A percentile compares a stretch with the other conserved stretches of the same genome.
phyloP scores from a whole-genome alignment of 2,888 invertebrate species.

The Sialis fuliginosa region DNA sequence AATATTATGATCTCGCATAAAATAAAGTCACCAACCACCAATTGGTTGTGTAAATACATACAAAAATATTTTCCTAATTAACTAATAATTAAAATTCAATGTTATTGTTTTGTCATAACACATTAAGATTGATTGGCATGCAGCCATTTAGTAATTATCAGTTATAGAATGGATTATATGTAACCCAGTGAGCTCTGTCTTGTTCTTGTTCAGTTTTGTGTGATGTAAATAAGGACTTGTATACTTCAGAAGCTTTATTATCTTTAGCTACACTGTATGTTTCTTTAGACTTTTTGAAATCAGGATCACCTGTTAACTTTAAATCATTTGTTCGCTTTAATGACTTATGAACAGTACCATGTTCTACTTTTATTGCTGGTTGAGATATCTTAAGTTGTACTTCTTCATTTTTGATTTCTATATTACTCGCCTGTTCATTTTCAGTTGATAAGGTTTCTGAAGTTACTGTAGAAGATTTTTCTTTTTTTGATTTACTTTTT shows the following conservation, averaged over 20 bases:
- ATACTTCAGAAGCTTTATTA: slow-evolving; percentile 75
- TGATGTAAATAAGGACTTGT: slow-evolving; percentile 88
- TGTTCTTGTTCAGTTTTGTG: slow-evolving; percentile 77
- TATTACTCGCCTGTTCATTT: slow-evolving; percentile 2
- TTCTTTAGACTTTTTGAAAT: slow-evolving; percentile 57
- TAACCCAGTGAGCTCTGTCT: slow-evolving; percentile 89
- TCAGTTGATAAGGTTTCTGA: slow-evolving; percentile 10
- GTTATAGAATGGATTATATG: slow-evolving; percentile 92
- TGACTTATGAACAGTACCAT: background rate
- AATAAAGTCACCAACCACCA: no score
- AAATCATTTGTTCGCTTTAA: slow-evolving; percentile 1
- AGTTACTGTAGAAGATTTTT: slow-evolving; percentile 13
- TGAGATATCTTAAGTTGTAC: background rate
- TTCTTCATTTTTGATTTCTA: slow-evolving; percentile 6
- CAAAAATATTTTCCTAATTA: no score
- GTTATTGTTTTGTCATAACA: no score
- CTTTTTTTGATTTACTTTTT: slow-evolving; percentile 42
- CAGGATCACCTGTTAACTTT: slow-evolving; percentile 34
- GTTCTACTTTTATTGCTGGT: slow-evolving; percentile 17
- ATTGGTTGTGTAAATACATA: no score
- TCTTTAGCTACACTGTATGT: slow-evolving; percentile 80
- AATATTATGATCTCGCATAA: no score
- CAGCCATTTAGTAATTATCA: slow-evolving; percentile 19
- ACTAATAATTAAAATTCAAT: no score
- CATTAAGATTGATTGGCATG: no score